Evolutionary conservation across 2,797 vertebrate genomes (phyloP), one percentile per base, ranked within the genome.

Genomic region (Onychomys arenicola): DNA sequence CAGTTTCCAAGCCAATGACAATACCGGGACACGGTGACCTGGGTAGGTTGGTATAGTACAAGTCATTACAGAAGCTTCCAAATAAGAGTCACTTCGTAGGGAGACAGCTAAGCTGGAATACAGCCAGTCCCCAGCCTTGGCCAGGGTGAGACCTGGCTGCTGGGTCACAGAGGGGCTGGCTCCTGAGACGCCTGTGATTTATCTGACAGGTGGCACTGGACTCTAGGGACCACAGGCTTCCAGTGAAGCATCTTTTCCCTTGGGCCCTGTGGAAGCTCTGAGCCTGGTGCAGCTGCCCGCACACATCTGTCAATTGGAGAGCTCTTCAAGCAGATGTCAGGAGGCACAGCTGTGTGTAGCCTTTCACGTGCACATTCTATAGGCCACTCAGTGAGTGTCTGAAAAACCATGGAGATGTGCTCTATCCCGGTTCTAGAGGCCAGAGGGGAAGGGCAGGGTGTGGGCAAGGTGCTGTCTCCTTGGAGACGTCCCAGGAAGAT

Each of bases 1-100:
- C 29, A 25, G 55, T 89, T 75, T 89, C 55, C 71, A 52, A 69
- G 83, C 40, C 65, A 61, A 7, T 55, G 14, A 67, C 77, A 73
- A 75, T 29, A 25, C 37, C 43, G 69, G 61, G 61, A 85, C 82
- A 85, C 73, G 63, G 73, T 93, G 95, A 88, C 67, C 93, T 49
- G 85, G 95, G 96, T 85, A 97, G 97, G 95, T 88, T 96, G 83
- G 90, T 16, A 89, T 16, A 11, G 89, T 93, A 49, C 87, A 96
- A 96, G 83, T 97, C 96, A 55, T 89, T 12, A 75, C 6, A 69
- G 96, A 96, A 97, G 95, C 91, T 96, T 85, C 97, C 92, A 75
- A 97, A 96, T 23, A 87, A 34, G 0, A 94, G 91, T 63, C 8
- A 89, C 71, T n/a, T 91, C 77, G 0, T 93, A 83, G 49, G 59